phyloP scores from a whole-genome alignment of 2,113 vertebrate genomes.

The Vicugna pacos region DNA sequence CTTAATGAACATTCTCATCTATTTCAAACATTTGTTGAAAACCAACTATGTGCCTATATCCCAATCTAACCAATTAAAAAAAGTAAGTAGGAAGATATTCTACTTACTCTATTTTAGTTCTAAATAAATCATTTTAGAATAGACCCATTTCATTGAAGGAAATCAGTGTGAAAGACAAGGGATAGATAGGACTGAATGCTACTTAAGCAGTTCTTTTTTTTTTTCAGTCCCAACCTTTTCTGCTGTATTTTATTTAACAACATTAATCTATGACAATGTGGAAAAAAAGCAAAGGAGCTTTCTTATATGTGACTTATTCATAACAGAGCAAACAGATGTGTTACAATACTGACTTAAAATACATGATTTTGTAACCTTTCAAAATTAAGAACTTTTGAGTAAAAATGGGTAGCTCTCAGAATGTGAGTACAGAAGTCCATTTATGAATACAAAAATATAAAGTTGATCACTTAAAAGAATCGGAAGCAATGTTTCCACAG shows the following conservation, averaged over 20 bases:
- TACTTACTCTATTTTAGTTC: neutral
- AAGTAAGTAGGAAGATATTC: neutral
- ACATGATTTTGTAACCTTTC: constrained; percentile 27
- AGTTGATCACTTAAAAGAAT: constrained; percentile 32
- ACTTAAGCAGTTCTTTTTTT: constrained; percentile 20
- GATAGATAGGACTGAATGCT: neutral
- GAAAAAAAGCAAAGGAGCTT: neutral
- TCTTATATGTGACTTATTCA: constrained; percentile 17
- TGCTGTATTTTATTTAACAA: constrained; percentile 47
- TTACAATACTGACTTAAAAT: constrained; percentile 45
- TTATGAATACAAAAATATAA: constrained; percentile 15
- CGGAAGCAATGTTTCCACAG: constrained; percentile 49
- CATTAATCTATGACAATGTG: neutral
- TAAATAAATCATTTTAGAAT: constrained; percentile 34
- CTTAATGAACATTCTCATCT: constrained; percentile 46
- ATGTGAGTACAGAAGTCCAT: neutral
- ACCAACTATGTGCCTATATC: constrained; percentile 41
- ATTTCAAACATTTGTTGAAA: constrained; percentile 51
- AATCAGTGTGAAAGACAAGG: neutral
- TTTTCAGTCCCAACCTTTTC: neutral
- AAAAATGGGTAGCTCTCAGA: constrained; percentile 13
- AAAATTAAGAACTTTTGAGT: constrained; percentile 24
- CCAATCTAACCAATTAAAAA: constrained; percentile 2
- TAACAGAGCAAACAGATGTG: neutral
- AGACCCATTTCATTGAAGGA: constrained; percentile 48